Evolutionary conservation across 2,113 vertebrate genomes (phyloP).

Genomic region (Emydocephalus ijimae): DNA sequence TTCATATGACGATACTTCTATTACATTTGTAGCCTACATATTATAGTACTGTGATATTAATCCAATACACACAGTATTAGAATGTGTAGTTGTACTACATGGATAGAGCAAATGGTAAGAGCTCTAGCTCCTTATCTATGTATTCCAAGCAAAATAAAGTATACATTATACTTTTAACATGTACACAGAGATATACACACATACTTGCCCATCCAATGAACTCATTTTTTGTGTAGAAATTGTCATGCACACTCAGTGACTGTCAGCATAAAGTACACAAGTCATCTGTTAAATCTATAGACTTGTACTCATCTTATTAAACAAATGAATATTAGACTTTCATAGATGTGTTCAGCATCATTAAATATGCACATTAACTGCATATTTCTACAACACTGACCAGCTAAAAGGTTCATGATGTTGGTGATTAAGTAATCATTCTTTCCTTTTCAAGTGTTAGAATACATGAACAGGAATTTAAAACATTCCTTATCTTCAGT

Average conservation of each 20-base stretch:
- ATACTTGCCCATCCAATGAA: neutral
- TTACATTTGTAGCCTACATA: neutral
- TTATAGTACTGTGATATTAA: neutral
- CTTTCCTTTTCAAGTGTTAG: neutral
- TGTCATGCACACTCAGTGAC: neutral
- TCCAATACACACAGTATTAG: neutral
- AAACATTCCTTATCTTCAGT: neutral
- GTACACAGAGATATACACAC: neutral
- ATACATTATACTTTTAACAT: neutral
- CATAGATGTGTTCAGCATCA: neutral
- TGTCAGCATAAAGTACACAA: neutral
- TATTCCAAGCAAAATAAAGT: neutral
- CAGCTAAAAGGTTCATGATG: neutral
- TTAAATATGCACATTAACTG: neutral
- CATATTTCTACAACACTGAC: neutral
- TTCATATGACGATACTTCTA: neutral
- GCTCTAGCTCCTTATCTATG: neutral
- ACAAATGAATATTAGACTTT: neutral
- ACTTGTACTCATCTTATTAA: slow-evolving; percentile 1
- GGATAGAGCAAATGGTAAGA: too few relatives aligned
- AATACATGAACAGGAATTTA: neutral
- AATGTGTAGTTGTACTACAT: neutral
- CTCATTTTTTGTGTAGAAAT: neutral
- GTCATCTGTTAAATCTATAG: neutral
- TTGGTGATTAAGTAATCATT: slow-evolving; percentile 3